These are phyloP conservation scores for Nephila pilipes DNA, from an alignment of 1,140 invertebrate species.

Conservation along the genomic window DNA sequence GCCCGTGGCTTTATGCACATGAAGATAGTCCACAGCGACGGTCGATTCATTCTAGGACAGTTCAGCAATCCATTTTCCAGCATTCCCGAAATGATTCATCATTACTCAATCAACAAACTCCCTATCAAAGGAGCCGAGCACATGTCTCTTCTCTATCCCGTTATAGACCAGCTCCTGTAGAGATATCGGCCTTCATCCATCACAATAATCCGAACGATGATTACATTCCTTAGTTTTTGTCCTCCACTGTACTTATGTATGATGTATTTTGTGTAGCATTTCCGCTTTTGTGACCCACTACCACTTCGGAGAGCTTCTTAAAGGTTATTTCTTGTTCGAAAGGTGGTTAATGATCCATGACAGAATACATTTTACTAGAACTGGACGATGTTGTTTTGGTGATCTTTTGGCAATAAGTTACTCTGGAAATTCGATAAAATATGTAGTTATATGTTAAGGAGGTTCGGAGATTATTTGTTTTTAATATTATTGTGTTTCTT, in stretches of 20 bases:
- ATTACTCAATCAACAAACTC: conserved; percentile 94
- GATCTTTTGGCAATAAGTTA: no score
- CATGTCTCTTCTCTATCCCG: conserved; percentile 94
- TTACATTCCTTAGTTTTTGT: background rate
- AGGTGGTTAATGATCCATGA: background rate
- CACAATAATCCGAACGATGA: conserved; percentile 22
- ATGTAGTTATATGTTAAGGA: no score
- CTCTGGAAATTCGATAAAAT: no score
- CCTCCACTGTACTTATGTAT: background rate
- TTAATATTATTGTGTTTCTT: no score
- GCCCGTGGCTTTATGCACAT: conserved; percentile 97
- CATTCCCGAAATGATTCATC: conserved; percentile 95
- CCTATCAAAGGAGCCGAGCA: conserved; percentile 97
- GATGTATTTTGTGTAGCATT: conserved; percentile 4
- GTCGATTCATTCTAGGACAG: conserved; percentile 92
- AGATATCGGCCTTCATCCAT: background rate
- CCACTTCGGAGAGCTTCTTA: background rate
- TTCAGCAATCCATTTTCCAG: conserved; percentile 94
- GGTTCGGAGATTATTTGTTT: no score
- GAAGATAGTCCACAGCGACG: conserved; percentile 85
- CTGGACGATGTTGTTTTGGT: no score
- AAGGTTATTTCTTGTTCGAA: background rate
- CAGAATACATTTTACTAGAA: background rate
- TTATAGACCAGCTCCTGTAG: conserved; percentile 90
- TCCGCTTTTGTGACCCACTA: background rate